phyloP scores from a whole-genome alignment of 2,888 invertebrate genomes.

The Scaptomyza parva region DNA sequence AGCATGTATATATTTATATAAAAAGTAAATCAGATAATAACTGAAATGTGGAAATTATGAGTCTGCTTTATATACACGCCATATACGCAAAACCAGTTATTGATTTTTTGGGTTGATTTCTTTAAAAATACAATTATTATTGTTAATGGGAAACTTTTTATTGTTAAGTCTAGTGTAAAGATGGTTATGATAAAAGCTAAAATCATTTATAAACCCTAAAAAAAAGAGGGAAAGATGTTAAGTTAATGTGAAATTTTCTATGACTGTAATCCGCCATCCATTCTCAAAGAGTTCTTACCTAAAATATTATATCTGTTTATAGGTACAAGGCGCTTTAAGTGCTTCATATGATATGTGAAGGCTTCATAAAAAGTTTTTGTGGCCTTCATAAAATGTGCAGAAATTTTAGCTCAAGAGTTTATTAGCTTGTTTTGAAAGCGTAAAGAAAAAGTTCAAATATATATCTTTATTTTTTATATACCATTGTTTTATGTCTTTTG shows the following conservation, averaged over 20 bases:
- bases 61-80: conserved; percentile 7
- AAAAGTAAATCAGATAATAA: conserved; percentile 54
- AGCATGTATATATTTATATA: conserved; percentile 36
- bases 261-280: background rate
- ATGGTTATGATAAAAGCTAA: background rate
- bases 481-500: background rate
- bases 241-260: background rate
- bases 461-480: no score
- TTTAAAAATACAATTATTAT: background rate
- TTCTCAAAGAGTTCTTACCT: background rate
- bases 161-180: background rate
- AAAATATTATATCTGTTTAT: background rate
- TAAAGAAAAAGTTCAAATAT: no score
- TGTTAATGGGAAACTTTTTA: background rate
- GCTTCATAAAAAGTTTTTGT: background rate
- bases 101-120: conserved; percentile 8
- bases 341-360: no score
- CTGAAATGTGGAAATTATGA: conserved; percentile 34
- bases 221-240: background rate
- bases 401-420: no score
- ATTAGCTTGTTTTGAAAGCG: background rate
- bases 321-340: no score
- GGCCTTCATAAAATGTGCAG: no score
- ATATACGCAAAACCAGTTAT: conserved; percentile 17
- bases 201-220: background rate